Base-by-base conservation (phyloP, 1,140 invertebrate genomes). In the Caenorhabditis briggsae region DNA sequence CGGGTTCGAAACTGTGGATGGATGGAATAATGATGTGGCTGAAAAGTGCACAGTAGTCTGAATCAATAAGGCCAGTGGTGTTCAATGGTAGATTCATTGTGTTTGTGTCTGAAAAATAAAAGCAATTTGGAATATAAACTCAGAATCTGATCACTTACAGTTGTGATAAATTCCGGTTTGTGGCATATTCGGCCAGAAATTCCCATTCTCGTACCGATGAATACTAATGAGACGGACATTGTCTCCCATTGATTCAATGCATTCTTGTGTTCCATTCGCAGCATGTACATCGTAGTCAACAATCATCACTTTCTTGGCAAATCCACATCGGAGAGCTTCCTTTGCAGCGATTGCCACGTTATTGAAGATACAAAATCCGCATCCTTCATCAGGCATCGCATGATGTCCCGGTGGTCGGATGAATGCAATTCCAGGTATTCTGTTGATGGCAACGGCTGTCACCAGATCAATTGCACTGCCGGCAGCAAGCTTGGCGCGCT, bases 251-350 rank as follows among this genome's bases (percentile, higher is more conserved):
- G 97, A 94, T 92, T 98, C 98, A 93, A 99, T 98, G 94, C 96
- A 95, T 91, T 96, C 95, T 91, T 99, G 98, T 0, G 96, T 98
- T 0, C 95, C 97, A 93, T 98, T 96, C 0, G 97, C 97, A 93
- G 97, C 97, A 93, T 98, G 97, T 16, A 98, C 95, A 93, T 99
- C 98, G 95, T 96, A 98, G 93, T 99, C 98, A 1, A 99, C 95
- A 88, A 93, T 93, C 11, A 93, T 84, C 5, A 93, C 89, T 82
- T 91, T 88, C 78, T 92, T 59, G 20, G 87, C 43, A 7, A 88
- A 87, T 41, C 56, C 56, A 50, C 6, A 14, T 0, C 53, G 55
- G 6, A 64, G 14, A 20, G n/a, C 46, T 23, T 41, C 70, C 89
- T 95, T 95, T 23, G 96, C 96, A 14, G 96, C 96, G 70, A 99